Conservation (phyloP, 1,140 invertebrate genomes). For the Drosophila prosaltans region DNA sequence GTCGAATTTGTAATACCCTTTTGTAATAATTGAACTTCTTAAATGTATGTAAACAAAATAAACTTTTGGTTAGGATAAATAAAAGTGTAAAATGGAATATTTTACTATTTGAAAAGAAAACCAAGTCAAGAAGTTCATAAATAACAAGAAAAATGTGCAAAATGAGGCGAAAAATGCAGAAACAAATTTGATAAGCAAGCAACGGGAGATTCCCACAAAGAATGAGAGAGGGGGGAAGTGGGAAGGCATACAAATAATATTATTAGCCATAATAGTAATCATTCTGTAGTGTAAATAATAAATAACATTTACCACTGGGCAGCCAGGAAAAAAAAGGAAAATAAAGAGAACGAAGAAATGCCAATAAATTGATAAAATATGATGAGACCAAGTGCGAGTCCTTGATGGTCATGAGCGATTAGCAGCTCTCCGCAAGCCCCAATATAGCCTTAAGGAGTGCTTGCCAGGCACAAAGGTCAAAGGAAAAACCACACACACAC, state of each 20-base stretch:
- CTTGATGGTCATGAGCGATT: slow-evolving; percentile 60
- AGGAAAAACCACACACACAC: slow-evolving; percentile 44
- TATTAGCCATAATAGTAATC: slow-evolving; percentile 78
- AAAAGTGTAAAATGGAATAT: too few species aligned
- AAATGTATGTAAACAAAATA: too few species aligned
- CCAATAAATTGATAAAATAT: slow-evolving; percentile 80
- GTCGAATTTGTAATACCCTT: slow-evolving; percentile 17
- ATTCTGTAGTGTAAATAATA: slow-evolving; percentile 80
- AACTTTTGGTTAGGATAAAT: too few species aligned
- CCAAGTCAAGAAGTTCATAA: slow-evolving; percentile 70
- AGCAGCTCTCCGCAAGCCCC: slow-evolving; percentile 36
- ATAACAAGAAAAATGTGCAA: slow-evolving; percentile 71
- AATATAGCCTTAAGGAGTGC: slow-evolving; percentile 63
- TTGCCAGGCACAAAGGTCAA: slow-evolving; percentile 62
- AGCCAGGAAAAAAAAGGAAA: neutral
- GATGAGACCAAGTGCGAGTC: slow-evolving; percentile 50
- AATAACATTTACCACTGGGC: slow-evolving; percentile 55
- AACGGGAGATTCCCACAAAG: neutral
- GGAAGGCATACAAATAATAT: slow-evolving; percentile 61
- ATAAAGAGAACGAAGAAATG: slow-evolving; percentile 40
- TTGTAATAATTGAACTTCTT: neutral
- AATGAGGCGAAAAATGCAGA: slow-evolving; percentile 62
- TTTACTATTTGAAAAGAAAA: slow-evolving; percentile 11
- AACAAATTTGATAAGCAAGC: slow-evolving; percentile 67
- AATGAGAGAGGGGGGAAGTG: slow-evolving; percentile 5